Percentiles rank a stretch among this genome's conserved stretches.
phyloP scores from a whole-genome alignment of 2,888 invertebrate genomes.

The Alsophila aescularia region DNA sequence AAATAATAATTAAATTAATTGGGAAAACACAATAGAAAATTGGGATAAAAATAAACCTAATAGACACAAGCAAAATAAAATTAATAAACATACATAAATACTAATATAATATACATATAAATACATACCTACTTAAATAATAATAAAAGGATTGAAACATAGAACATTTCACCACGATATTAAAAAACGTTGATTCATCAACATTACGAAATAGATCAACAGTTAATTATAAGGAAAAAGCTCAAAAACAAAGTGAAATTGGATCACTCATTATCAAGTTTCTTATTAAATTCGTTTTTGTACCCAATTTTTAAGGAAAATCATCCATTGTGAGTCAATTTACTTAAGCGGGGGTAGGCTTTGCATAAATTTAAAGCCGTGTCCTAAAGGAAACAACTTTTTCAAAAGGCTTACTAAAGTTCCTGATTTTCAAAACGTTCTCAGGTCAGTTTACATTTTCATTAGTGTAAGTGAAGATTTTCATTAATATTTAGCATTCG shows the following conservation, averaged over 20 bases:
- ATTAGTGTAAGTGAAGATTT: too few relatives aligned
- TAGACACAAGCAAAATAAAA: too few relatives aligned
- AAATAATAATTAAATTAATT: too few relatives aligned
- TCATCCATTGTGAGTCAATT: constrained; percentile 9
- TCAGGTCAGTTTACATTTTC: neutral
- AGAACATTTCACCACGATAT: too few relatives aligned
- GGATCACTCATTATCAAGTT: neutral
- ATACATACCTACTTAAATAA: too few relatives aligned
- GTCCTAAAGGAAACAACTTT: constrained; percentile 3
- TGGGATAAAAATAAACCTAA: too few relatives aligned
- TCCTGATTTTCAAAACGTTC: neutral
- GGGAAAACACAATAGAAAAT: too few relatives aligned
- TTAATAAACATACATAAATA: too few relatives aligned
- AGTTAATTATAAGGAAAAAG: neutral
- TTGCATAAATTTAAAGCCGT: constrained; percentile 2
- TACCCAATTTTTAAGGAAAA: constrained; percentile 7
- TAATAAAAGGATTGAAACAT: too few relatives aligned
- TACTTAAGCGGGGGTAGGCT: constrained; percentile 2
- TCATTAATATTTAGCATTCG: too few relatives aligned
- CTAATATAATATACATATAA: too few relatives aligned
- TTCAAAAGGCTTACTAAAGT: neutral
- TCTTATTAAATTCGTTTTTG: constrained; percentile 8
- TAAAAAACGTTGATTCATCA: neutral
- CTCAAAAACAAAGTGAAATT: neutral
- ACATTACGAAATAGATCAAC: neutral